Percentiles rank a stretch among this genome's conserved stretches.
Evolutionary conservation across 2,888 invertebrate species (phyloP).

Genomic region (Dynastes tityus): DNA sequence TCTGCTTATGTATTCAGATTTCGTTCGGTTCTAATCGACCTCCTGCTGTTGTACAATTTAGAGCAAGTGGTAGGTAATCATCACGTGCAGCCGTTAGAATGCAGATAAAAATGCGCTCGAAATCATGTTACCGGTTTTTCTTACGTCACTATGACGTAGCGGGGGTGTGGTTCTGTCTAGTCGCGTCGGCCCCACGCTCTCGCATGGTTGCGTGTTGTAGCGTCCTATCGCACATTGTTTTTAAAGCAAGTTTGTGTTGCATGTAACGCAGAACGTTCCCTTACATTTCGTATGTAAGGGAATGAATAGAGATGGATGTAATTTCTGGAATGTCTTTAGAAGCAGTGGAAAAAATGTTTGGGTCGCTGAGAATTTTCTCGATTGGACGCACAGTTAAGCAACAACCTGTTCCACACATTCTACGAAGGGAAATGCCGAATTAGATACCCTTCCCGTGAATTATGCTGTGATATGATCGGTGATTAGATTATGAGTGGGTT

Average conservation of each 20-base stretch:
- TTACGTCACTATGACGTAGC: conserved; percentile 37
- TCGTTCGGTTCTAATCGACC: background rate
- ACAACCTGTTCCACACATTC: background rate
- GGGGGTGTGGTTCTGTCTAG: conserved; percentile 35
- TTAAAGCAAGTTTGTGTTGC: too few relatives aligned
- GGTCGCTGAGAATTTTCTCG: background rate
- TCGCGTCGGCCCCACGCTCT: background rate
- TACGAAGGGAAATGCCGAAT: background rate
- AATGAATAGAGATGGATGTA: too few relatives aligned
- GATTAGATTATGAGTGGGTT: too few relatives aligned
- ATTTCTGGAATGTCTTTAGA: background rate
- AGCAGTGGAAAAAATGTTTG: background rate
- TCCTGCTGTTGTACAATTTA: background rate
- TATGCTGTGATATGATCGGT: too few relatives aligned
- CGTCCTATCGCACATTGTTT: background rate
- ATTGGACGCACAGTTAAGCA: background rate
- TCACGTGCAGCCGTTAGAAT: conserved; percentile 12
- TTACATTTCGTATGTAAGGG: too few relatives aligned
- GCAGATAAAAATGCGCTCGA: conserved; percentile 28
- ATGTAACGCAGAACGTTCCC: too few relatives aligned
- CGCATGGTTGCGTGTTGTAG: background rate
- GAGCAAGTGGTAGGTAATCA: conserved; percentile 1
- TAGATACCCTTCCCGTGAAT: background rate
- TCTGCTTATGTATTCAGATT: background rate
- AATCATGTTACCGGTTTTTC: background rate